Evolutionary conservation across 2,797 vertebrate species (phyloP), one percentile per base, ranked within the genome.

Genomic region (Melanotaenia parkinsoni): DNA sequence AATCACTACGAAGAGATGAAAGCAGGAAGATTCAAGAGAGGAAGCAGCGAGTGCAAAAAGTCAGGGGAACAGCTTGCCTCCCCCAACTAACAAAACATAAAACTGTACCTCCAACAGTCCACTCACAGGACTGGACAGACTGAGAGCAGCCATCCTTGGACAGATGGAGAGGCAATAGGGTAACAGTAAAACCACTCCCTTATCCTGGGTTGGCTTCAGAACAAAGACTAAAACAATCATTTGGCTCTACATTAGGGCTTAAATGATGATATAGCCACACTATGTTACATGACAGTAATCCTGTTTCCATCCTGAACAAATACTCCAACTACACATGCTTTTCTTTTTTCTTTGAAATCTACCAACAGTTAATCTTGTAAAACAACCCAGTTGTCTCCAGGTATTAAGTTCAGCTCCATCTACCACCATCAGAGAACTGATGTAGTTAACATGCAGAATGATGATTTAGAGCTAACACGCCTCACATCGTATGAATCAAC

Each of bases 21-120:
- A 88, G 85, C 70, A 60, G 69, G 58, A 62, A 87, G 76, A 79
- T 50, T 80, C n/a, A 61, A 63, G 70, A 84, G 67, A 73, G 78
- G 70, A 77, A 89, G 83, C 66, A 77, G 82, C 47, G 5, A 67
- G 76, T 74, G 77, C 20, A 8, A 70, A 11, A 64, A 56, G 81
- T 82, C 60, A 77, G 76, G 81, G 81, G 81, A 83, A 84, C 69
- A 84, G 86, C 24, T 64, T 82, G 87, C 91, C 92, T 89, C 89
- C 91, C 89, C 89, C 88, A 65, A 47, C 47, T 47, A 28, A 60
- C 58, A 57, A 47, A 63, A 45, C 57, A 68, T 38, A 56, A 72
- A 77, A 82, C 56, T 1, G 80, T 93, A 93, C 93, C 93, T 94
- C 86, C 80, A 67, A 70, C 40, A 63, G 81, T 79, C 75, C 89